A percentile compares a stretch with the other conserved stretches of the same genome.
Evolutionary conservation across 2,113 vertebrate genomes (phyloP).

Genomic region (Stictonetta naevosa): DNA sequence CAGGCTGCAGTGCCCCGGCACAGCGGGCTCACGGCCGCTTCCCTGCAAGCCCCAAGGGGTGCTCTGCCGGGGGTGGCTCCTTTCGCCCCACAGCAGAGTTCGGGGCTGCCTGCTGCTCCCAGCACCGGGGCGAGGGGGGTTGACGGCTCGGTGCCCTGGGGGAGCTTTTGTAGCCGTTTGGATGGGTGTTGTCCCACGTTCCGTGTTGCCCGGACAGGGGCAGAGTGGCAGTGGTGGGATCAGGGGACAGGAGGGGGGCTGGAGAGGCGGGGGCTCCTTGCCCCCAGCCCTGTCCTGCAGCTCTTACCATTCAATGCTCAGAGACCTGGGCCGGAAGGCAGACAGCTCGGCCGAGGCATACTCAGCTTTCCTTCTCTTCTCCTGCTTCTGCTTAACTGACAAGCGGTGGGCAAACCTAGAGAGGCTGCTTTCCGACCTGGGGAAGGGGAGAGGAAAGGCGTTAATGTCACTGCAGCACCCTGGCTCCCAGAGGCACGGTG

Average conservation of each 20-base stretch:
- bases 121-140: not conserved
- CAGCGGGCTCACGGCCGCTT: not conserved
- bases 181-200: not conserved
- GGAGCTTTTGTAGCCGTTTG: not conserved
- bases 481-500: rapidly evolving
- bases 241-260: not conserved
- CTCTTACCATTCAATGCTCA: slow-evolving; percentile 91
- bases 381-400: slow-evolving; percentile 86
- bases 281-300: not conserved
- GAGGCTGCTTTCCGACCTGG: slow-evolving; percentile 85
- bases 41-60: not conserved
- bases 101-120: not conserved
- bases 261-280: not conserved
- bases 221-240: not conserved
- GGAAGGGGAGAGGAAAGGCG: slow-evolving; percentile 52
- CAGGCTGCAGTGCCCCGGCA: no score
- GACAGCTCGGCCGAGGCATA: slow-evolving; percentile 70
- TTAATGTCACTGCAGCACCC: slow-evolving; percentile 41
- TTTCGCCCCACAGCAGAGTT: not conserved
- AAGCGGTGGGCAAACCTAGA: slow-evolving; percentile 88
- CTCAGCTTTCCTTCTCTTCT: slow-evolving; percentile 84
- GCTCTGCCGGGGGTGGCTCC: not conserved
- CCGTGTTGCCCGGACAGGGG: not conserved
- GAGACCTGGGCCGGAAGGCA: slow-evolving; percentile 86
- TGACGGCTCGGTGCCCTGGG: not conserved